Conservation (phyloP, 2,888 invertebrate species). For the Linnaemya tessellans region DNA sequence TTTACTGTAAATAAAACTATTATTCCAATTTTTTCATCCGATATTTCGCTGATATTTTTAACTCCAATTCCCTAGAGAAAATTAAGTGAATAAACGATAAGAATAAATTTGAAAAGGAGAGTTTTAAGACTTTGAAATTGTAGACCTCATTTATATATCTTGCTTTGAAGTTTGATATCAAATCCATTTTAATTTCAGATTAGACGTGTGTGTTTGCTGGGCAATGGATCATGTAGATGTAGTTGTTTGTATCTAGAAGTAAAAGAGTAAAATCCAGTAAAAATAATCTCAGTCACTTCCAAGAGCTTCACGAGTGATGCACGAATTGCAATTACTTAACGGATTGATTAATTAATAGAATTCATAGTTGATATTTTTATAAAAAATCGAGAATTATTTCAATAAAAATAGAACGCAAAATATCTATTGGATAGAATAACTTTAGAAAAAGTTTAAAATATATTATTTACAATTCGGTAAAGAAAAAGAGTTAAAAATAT, state of each 20-base stretch:
- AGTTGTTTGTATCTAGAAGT: conserved; percentile 26
- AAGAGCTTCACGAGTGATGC: conserved; percentile 70
- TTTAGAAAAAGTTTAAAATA: conserved; percentile 20
- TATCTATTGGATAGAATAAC: conserved; percentile 5
- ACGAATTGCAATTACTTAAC: conserved; percentile 54
- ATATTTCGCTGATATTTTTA: too few relatives aligned
- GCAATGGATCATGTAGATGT: not conserved
- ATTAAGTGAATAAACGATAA: too few relatives aligned
- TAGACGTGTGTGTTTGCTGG: too few relatives aligned
- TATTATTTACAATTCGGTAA: conserved; percentile 10
- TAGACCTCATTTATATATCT: too few relatives aligned
- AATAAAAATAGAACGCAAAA: conserved; percentile 55
- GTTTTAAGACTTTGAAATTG: too few relatives aligned
- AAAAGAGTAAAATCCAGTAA: conserved; percentile 44
- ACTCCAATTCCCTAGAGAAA: too few relatives aligned
- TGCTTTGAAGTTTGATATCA: too few relatives aligned
- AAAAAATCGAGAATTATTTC: conserved; percentile 29
- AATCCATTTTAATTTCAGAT: too few relatives aligned
- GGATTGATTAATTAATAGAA: conserved; percentile 50
- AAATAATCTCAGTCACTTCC: conserved; percentile 73
- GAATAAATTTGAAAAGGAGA: too few relatives aligned
- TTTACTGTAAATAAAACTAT: too few relatives aligned
- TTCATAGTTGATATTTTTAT: not conserved
- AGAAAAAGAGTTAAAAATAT: conserved; percentile 25
- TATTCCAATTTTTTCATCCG: too few relatives aligned